Evolutionary conservation across 2,888 invertebrate species (phyloP), one percentile per base, ranked within the genome.

Genomic region (Dendrolimus pini): DNA sequence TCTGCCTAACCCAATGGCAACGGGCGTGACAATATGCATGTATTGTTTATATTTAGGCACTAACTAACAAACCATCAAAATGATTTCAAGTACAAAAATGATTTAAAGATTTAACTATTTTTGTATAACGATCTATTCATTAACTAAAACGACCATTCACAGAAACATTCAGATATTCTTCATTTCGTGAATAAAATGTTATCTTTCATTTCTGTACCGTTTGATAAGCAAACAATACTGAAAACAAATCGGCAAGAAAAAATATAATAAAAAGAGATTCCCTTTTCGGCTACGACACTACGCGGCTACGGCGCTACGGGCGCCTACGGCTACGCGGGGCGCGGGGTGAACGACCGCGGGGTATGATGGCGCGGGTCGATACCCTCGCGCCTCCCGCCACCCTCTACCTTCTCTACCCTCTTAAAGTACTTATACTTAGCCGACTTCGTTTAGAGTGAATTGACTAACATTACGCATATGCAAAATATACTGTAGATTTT

Each of bases 291-390:
- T 70, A 68, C 67, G 63, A 57, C 62, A 72, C 74, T 77, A 77
- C 76, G 75, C 64, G 62, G 72, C 75, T 77, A 78, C 77, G 77
- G 60, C 62, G 65, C 74, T 80, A 80, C 78, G 77, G 47, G 64
- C 70, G 71, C 73, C 71, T 68, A 71, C 67, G 67, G 65, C 66
- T 73, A 72, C 74, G 76, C 75, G 78, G 72, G 78, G 72, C 71
- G 82, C 79, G 82, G 83, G 88, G 82, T 87, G 82, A 85, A 87
- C 76, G 86, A 82, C 87, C 88, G 72, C 71, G 70, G 69, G 75
- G 71, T 73, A 73, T 76, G 77, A 78, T 76, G 74, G 75, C 72
- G 75, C 76, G 74, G 87, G 88, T 89, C 89, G 89, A 88, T 89
- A 89, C 70, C 82, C 81, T 69, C 67, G 61, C 64, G 59, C 62